Conservation (phyloP, 2,113 vertebrate species). For the Indicator maculatus region DNA sequence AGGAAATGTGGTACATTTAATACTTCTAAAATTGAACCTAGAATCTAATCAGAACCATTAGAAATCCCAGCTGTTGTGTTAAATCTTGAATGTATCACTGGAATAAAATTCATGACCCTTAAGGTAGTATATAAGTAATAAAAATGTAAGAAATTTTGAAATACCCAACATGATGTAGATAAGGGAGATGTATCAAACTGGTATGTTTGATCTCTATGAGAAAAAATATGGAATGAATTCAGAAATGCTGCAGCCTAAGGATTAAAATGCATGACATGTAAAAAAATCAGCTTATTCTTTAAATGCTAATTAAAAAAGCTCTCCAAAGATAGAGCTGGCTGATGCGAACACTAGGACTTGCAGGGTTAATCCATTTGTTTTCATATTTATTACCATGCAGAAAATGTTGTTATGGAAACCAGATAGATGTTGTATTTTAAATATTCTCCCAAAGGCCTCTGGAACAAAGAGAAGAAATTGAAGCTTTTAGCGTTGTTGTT, state of each 20-base stretch:
- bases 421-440: slow-evolving; percentile 12
- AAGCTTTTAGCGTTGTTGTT: not conserved
- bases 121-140: not conserved
- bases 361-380: not conserved
- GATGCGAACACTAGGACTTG: not conserved
- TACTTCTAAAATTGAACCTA: slow-evolving; percentile 5
- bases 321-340: not conserved
- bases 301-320: not conserved
- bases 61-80: not conserved
- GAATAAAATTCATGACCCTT: not conserved
- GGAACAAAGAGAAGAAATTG: not conserved
- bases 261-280: not conserved
- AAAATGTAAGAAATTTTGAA: not conserved
- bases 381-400: not conserved
- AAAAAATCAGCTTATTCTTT: not conserved
- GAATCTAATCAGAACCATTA: not conserved
- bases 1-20: not conserved
- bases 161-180: not conserved
- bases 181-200: not conserved
- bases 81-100: not conserved
- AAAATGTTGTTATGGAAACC: slow-evolving; percentile 18
- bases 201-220: not conserved
- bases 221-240: not conserved
- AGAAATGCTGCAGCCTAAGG: not conserved
- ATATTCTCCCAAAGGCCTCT: not conserved